A percentile compares a stretch with the other conserved stretches of the same genome.
Evolutionary conservation across 2,113 vertebrate genomes (phyloP).

Genomic region (Dolichotis patagonum): DNA sequence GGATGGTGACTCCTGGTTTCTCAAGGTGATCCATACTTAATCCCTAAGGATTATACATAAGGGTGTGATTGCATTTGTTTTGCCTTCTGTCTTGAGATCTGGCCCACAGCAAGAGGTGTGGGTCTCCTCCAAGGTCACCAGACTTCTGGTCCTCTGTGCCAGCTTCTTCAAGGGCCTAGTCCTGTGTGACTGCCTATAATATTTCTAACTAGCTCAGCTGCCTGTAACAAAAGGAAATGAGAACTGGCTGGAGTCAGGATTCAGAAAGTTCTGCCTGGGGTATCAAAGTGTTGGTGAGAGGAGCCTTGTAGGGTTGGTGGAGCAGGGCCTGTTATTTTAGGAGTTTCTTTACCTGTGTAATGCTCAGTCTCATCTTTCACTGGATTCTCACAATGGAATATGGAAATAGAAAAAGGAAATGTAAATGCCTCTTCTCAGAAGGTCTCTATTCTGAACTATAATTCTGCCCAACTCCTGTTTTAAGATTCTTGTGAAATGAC

Average conservation of each 20-base stretch:
- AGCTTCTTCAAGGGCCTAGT: no score
- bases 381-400: neutral
- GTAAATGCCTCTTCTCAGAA: slow-evolving; percentile 32
- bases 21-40: no score
- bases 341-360: neutral
- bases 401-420: slow-evolving; percentile 15
- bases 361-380: neutral
- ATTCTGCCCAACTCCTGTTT: slow-evolving; percentile 25
- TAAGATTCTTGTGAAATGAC: slow-evolving; percentile 60
- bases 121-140: no score
- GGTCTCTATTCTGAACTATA: slow-evolving; percentile 4
- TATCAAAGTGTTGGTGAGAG: neutral
- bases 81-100: no score
- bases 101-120: no score
- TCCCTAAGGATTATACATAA: no score
- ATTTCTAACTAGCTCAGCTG: no score
- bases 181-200: no score
- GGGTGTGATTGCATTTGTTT: no score
- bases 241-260: neutral
- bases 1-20: no score
- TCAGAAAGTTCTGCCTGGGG: neutral
- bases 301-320: neutral
- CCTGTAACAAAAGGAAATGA: neutral
- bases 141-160: no score
- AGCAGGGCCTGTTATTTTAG: neutral